These are phyloP conservation scores for Troides oblongomaculatus DNA, from an alignment of 2,888 invertebrate genomes.

Conservation along the genomic window DNA sequence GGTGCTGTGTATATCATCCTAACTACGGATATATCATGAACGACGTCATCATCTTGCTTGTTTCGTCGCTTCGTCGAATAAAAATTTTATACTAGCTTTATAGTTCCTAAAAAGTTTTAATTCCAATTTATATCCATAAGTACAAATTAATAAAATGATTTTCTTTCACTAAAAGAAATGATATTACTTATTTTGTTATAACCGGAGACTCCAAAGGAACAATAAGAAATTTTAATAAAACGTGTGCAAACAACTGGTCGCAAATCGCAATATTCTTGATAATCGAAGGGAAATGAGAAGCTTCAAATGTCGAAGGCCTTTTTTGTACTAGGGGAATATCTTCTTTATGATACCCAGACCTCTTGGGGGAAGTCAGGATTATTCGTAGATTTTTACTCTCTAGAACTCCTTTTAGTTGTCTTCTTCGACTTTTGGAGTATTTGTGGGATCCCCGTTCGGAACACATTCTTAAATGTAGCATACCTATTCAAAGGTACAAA, in stretches of 20 bases:
- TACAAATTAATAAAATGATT: background rate
- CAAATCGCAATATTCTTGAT: constrained; percentile 8
- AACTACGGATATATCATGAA: too few relatives aligned
- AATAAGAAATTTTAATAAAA: constrained; percentile 18
- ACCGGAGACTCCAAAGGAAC: background rate
- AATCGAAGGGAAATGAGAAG: constrained; percentile 4
- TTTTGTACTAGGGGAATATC: too few relatives aligned
- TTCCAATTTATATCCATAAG: background rate
- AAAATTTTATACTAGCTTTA: too few relatives aligned
- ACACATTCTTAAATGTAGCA: too few relatives aligned
- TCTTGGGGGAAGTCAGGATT: background rate
- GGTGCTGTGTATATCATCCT: too few relatives aligned
- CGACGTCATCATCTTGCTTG: too few relatives aligned
- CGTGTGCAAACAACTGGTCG: constrained; percentile 5
- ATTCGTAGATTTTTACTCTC: background rate
- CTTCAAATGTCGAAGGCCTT: background rate
- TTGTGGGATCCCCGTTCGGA: too few relatives aligned
- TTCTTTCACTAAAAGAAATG: background rate
- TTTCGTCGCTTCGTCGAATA: too few relatives aligned
- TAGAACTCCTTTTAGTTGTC: background rate
- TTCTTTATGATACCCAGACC: too few relatives aligned
- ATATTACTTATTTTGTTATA: background rate
- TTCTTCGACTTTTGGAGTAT: too few relatives aligned
- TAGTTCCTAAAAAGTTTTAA: too few relatives aligned
- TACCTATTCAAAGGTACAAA: too few relatives aligned